Base-by-base conservation (phyloP, 2,888 invertebrate species). In the Strigamia maritima region DNA sequence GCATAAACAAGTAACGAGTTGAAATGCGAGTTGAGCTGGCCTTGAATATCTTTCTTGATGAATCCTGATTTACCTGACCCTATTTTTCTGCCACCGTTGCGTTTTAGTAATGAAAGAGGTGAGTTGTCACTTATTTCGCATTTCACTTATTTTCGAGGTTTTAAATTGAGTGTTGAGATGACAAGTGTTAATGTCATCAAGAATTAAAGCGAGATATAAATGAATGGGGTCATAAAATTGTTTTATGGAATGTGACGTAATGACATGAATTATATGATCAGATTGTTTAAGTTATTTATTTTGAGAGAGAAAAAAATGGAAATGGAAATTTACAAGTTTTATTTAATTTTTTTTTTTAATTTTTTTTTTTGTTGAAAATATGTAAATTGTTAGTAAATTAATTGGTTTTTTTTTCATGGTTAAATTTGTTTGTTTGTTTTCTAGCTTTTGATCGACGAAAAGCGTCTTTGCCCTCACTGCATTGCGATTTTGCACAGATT, bases 11-110 rank as follows among this genome's bases (percentile, higher is more conserved):
- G 54, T 54, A 6, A 54, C 54, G 8, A 35, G 54, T 54, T 54
- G 54, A 54, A 54, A 54, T 54, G 54, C 22, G 54, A 54, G 54
- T 19, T 54, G 54, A 54, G 54, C 54, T 54, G 54, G 54, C 54
- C 54, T 54, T 54, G 54, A 54, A 54, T 54, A 54, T 54, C 54
- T 44, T n/a, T 44, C 44, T n/a, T 54, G 54, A 54, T 54, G 54
- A 54, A 54, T 54, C 54, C 54, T 2, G 54, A 54, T n/a, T 19
- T 19, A 54, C 54, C 54, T 54, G 54, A 54, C 22, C 54, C 54
- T 6, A 54, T 54, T 54, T 54, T 54, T 8, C 54, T 54, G 22
- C 54, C 54, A 54, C 54, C 54, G 19, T 54, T 54, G 54, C 54
- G 19, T n/a, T 54, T 54, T n/a, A 54, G 54, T 54, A 54, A 54